phyloP scores from a whole-genome alignment of 1,140 invertebrate genomes.

The Drosophila tristis region DNA sequence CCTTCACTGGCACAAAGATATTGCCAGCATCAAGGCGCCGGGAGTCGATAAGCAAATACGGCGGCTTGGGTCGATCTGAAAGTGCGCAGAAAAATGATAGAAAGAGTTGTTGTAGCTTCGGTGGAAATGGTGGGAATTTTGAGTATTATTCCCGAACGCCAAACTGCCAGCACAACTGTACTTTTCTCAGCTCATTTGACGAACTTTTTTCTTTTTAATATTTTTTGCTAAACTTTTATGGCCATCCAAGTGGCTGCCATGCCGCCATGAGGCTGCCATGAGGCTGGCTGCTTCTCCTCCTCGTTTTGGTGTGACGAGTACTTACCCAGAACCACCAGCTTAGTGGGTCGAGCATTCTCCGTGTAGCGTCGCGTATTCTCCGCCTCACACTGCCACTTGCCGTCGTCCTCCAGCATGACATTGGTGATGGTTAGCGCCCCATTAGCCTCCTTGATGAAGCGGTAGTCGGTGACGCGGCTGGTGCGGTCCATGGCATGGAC shows the following conservation, averaged over 20 bases:
- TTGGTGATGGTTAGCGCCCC: slow-evolving; percentile 88
- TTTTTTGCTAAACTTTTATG: slow-evolving; percentile 56
- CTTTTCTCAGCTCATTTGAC: slow-evolving; percentile 54
- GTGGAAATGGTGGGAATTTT: background rate
- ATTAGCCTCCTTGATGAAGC: slow-evolving; percentile 86
- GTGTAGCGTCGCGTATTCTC: slow-evolving; percentile 87
- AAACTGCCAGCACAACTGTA: slow-evolving; percentile 16
- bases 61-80: slow-evolving; percentile 90
- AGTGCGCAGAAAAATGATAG: background rate
- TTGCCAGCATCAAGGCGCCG: slow-evolving; percentile 92
- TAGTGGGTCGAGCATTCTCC: slow-evolving; percentile 87
- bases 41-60: slow-evolving; percentile 92
- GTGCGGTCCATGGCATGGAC: slow-evolving; percentile 85
- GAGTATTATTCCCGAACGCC: no score
- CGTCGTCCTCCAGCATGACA: slow-evolving; percentile 88
- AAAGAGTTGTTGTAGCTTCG: no score
- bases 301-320: slow-evolving; percentile 31
- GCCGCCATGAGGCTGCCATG: no score
- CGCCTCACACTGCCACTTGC: slow-evolving; percentile 88
- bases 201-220: slow-evolving; percentile 29
- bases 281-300: no score
- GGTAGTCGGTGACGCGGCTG: slow-evolving; percentile 85
- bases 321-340: slow-evolving; percentile 89
- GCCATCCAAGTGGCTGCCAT: background rate
- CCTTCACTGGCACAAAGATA: slow-evolving; percentile 92